These are phyloP conservation scores for Hemicordylus capensis DNA, from an alignment of 2,113 vertebrate species.

Conservation along the genomic window DNA sequence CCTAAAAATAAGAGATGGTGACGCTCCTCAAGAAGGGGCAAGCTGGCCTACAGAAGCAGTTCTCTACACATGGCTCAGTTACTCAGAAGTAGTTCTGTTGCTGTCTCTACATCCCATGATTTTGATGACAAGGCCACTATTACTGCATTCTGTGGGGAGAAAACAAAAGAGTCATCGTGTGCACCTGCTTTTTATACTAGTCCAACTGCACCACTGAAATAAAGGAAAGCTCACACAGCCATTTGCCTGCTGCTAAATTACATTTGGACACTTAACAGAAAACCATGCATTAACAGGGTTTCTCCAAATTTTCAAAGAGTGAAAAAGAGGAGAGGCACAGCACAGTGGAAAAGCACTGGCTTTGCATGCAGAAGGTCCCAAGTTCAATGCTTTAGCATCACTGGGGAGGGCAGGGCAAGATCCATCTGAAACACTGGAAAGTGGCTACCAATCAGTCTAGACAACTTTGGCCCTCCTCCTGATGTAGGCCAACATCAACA, in stretches of 20 bases:
- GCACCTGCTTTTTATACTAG: background rate
- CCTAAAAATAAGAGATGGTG: conserved; percentile 86
- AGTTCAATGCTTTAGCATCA: too few species aligned
- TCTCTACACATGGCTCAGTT: conserved; percentile 85
- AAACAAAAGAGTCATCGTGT: conserved; percentile 40
- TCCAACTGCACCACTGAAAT: background rate
- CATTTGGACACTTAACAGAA: background rate
- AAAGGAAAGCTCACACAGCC: background rate
- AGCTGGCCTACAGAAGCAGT: conserved; percentile 78
- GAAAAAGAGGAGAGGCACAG: too few species aligned
- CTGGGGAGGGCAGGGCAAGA: background rate
- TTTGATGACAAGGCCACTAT: conserved; percentile 99
- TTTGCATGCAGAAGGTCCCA: too few species aligned
- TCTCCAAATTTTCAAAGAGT: background rate
- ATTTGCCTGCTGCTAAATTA: background rate
- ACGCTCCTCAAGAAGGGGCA: conserved; percentile 80
- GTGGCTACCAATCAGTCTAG: too few species aligned
- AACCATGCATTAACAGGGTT: too few species aligned
- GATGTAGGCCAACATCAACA: too few species aligned
- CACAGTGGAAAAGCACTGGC: too few species aligned
- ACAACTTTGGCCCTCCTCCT: too few species aligned
- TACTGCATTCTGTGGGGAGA: conserved; percentile 91
- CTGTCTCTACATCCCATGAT: conserved; percentile 98
- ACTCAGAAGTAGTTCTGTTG: conserved; percentile 97
- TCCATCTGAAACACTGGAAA: background rate